Conservation (phyloP, 2,888 invertebrate species). For the Pandemis heparana region DNA sequence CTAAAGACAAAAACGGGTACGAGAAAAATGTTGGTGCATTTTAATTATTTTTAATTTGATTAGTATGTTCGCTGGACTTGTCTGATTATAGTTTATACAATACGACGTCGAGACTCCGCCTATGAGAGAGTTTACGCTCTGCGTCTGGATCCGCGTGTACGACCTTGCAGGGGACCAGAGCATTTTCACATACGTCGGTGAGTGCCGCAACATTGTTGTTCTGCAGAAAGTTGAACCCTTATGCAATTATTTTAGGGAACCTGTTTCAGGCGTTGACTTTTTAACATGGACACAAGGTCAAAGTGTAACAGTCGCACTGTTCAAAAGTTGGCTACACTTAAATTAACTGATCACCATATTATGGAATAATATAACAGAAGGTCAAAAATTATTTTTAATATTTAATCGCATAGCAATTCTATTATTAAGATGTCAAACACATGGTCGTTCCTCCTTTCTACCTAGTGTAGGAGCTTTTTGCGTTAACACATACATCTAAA, state of each 20-base stretch:
- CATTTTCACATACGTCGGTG: conserved; percentile 75
- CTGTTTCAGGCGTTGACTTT: conserved; percentile 1
- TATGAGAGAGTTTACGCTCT: conserved; percentile 92
- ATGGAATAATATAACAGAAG: too few relatives aligned
- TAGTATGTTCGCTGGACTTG: background rate
- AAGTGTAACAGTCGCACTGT: background rate
- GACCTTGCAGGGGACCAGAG: conserved; percentile 74
- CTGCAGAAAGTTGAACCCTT: conserved; percentile 19
- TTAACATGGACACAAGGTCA: conserved; percentile 9
- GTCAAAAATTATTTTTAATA: too few relatives aligned
- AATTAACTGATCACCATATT: too few relatives aligned
- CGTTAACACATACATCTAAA: too few relatives aligned
- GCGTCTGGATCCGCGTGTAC: conserved; percentile 91
- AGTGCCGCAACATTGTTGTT: conserved; percentile 49
- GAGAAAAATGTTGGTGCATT: background rate
- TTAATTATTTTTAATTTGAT: conserved; percentile 18
- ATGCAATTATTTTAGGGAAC: conserved; percentile 7
- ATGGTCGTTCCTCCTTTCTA: too few relatives aligned
- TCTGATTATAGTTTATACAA: conserved; percentile 78
- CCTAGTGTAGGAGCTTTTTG: too few relatives aligned
- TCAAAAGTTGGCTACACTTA: too few relatives aligned
- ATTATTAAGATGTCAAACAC: too few relatives aligned
- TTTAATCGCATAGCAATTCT: too few relatives aligned
- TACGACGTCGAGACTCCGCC: conserved; percentile 91
- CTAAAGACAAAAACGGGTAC: too few relatives aligned